Evolutionary conservation across 2,797 vertebrate species (phyloP), one percentile per base, ranked within the genome.

Genomic region (Ctenopoma kingsleyae): DNA sequence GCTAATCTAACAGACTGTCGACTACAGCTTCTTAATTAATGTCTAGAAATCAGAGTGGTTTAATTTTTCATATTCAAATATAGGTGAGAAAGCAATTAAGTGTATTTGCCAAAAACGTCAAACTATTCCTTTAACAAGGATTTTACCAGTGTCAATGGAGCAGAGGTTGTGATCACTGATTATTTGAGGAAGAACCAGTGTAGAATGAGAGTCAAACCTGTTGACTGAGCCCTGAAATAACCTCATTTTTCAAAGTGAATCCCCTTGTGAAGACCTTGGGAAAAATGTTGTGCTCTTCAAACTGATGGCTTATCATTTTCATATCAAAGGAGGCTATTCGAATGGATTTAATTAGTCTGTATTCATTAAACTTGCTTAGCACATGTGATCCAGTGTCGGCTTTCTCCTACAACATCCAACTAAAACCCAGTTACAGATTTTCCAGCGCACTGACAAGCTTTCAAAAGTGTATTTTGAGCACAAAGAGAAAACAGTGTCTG

Each of bases 251-350:
- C 11, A 8, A 59, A 67, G 22, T 53, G 57, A 65, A 60, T 80
- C 40, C 32, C 30, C 20, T 57, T 80, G 61, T 75, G 48, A 59
- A 74, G 64, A 80, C 66, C 44, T 74, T 77, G 27, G 25, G 3
- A 35, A 23, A 36, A 69, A 65, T 73, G 53, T n/a, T 46, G n/a
- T 38, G 62, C 20, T 60, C 36, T 59, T 2, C 25, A 60, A 75
- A 78, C 66, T 78, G 73, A 85, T 80, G 74, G 59, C 60, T 59
- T 66, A 76, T 75, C 76, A 74, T 82, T 84, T 67, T 77, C 72
- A 80, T 78, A 84, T 89, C 81, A 85, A 73, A 87, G 44, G 69
- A 79, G 70, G 80, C 60, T 67, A 66, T 78, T 58, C 71, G 53
- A 80, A 82, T 77, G 44, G 56, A 79, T 84, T 80, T 80, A 83